phyloP scores from a whole-genome alignment of 2,113 vertebrate genomes.

The Craseonycteris thonglongyai region DNA sequence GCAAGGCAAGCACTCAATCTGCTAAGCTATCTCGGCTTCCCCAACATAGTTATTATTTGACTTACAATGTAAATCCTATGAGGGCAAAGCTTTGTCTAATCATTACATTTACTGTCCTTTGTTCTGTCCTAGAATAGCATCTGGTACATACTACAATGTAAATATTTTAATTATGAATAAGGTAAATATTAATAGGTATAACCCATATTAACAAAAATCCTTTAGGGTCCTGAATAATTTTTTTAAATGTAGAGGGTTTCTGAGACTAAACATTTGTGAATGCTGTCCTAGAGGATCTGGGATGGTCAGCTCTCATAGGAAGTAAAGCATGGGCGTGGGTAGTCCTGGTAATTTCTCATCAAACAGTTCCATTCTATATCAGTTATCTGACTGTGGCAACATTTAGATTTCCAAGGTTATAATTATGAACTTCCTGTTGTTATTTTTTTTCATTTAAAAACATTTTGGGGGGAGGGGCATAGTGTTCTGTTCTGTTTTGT shows the following conservation, averaged over 20 bases:
- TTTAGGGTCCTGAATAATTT: neutral
- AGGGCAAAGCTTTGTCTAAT: neutral
- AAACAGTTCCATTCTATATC: neutral
- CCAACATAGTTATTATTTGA: neutral
- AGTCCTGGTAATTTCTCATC: neutral
- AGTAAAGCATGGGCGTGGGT: neutral
- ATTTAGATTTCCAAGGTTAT: neutral
- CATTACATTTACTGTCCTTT: neutral
- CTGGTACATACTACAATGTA: neutral
- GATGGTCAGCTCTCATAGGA: neutral
- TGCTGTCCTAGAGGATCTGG: neutral
- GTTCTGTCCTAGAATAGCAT: neutral
- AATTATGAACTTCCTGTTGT: neutral
- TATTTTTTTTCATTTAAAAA: neutral
- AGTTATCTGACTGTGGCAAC: neutral
- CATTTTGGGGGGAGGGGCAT: too few relatives aligned
- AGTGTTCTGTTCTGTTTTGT: neutral
- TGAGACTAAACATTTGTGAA: neutral
- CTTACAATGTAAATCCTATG: neutral
- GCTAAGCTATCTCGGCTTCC: too few relatives aligned
- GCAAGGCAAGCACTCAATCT: too few relatives aligned
- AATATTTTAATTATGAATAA: neutral
- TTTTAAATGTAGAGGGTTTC: neutral
- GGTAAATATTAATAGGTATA: neutral
- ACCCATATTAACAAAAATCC: neutral